A percentile compares a stretch with the other conserved stretches of the same genome.
Conservation (phyloP, 2,113 vertebrate genomes). For the Anoura caudifer region DNA sequence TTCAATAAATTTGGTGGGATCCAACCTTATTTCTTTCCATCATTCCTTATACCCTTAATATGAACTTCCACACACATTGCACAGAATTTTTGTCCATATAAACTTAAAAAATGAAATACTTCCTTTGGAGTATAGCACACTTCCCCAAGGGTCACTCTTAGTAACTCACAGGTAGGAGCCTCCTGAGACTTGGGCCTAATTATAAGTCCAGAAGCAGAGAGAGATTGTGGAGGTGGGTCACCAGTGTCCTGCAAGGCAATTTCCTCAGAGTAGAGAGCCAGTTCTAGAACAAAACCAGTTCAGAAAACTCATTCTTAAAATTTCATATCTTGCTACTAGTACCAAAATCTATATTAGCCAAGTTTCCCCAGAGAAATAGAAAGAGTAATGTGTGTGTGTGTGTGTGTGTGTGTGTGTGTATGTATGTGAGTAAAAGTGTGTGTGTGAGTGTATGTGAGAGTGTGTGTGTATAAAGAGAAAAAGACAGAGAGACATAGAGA, state of each 20-base stretch:
- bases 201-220: background rate
- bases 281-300: background rate
- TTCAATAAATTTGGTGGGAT: background rate
- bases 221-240: rapidly evolving
- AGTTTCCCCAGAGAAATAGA: background rate
- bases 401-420: too few relatives aligned
- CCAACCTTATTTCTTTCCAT: background rate
- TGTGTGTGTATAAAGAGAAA: background rate
- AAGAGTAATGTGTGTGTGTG: background rate
- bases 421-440: too few relatives aligned
- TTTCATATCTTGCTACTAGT: background rate
- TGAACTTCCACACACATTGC: background rate
- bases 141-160: background rate
- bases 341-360: background rate
- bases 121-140: background rate
- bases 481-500: background rate
- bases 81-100: background rate
- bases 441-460: too few relatives aligned
- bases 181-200: background rate
- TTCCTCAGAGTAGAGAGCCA: background rate
- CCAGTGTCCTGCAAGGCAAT: background rate
- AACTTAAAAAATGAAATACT: background rate
- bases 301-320: background rate
- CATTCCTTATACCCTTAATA: background rate
- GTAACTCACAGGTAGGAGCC: background rate